These are phyloP conservation scores for Acestrorhynchus altus DNA, from an alignment of 2,797 vertebrate genomes.

Conservation along the genomic window DNA sequence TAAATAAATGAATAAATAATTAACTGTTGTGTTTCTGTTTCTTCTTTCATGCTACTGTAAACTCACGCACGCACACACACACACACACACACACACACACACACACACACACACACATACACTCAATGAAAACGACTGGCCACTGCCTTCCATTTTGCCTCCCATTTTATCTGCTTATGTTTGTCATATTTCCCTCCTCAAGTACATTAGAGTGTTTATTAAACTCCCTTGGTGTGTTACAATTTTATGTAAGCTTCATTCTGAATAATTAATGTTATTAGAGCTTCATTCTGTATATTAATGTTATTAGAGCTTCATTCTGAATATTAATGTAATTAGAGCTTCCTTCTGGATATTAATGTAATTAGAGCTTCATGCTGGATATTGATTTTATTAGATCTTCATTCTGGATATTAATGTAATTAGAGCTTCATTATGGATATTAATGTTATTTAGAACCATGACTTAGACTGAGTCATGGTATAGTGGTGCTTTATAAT, in stretches of 20 bases:
- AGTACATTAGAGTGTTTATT: not conserved
- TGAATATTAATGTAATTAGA: too few relatives aligned
- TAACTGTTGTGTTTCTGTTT: not conserved
- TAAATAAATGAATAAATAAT: constrained; percentile 41
- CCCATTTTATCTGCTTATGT: constrained; percentile 46
- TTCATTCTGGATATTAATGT: too few relatives aligned
- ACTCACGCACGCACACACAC: constrained; percentile 19
- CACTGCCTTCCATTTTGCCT: constrained; percentile 53
- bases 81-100: too few relatives aligned
- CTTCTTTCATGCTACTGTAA: not conserved
- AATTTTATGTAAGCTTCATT: too few relatives aligned
- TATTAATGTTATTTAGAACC: too few relatives aligned
- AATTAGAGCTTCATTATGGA: not conserved
- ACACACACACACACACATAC: too few relatives aligned
- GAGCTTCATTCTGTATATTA: too few relatives aligned
- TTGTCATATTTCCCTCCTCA: not conserved
- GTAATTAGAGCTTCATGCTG: not conserved
- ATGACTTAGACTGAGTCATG: not conserved
- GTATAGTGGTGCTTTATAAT: not conserved
- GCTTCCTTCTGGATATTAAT: too few relatives aligned
- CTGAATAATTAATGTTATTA: too few relatives aligned
- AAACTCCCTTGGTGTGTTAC: not conserved
- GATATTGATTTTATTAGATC: not conserved
- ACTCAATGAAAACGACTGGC: constrained; percentile 55
- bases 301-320: too few relatives aligned